Conservation (phyloP, 2,113 vertebrate species). For the Catharus minimus region DNA sequence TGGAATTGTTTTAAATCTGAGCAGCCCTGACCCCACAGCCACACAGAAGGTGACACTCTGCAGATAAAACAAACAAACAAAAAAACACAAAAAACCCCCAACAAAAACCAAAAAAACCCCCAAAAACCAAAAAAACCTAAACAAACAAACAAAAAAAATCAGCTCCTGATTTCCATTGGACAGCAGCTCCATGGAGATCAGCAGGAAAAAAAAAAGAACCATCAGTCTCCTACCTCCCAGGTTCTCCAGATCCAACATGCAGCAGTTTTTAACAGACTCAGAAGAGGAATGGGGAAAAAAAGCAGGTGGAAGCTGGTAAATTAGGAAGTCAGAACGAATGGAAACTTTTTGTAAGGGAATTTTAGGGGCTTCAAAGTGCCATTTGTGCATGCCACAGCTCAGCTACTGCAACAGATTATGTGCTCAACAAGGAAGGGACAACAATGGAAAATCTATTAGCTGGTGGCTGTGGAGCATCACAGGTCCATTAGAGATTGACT, state of each 20-base stretch:
- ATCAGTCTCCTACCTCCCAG: not conserved
- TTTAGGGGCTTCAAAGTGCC: not conserved
- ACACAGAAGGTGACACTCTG: not conserved
- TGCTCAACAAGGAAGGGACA: slow-evolving; percentile 28
- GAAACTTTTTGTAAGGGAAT: not conserved
- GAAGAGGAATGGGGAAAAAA: not conserved
- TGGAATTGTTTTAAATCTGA: not conserved
- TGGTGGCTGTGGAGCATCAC: slow-evolving; percentile 38
- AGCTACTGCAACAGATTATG: not conserved
- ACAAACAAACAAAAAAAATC: not conserved
- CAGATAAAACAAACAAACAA: not conserved
- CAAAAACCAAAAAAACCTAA: not conserved
- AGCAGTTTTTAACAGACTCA: not conserved
- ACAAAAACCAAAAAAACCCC: not conserved
- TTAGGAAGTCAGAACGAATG: not conserved
- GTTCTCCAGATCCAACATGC: not conserved
- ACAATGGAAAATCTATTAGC: slow-evolving; percentile 47
- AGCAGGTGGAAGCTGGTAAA: not conserved
- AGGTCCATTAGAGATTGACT: slow-evolving; percentile 66
- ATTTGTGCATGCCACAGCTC: not conserved
- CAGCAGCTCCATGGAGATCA: not conserved
- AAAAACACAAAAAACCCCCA: too few species aligned
- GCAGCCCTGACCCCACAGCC: not conserved
- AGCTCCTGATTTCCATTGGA: not conserved
- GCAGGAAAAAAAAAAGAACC: not conserved